Evolutionary conservation across 1,140 invertebrate species (phyloP).

Genomic region (Megalopta genalis): DNA sequence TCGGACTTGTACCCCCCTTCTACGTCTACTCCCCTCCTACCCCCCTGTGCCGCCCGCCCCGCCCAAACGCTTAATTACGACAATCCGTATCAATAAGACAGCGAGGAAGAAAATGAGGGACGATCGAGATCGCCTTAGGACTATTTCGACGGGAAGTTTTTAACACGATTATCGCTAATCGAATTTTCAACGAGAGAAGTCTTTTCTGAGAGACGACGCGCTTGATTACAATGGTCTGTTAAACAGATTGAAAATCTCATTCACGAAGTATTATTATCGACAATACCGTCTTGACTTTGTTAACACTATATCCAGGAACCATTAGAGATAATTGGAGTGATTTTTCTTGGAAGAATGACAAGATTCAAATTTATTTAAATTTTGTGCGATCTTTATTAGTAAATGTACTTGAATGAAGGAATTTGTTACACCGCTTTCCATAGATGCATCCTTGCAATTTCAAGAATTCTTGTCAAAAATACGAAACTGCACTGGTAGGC

Average conservation of each 20-base stretch:
- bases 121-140: background rate
- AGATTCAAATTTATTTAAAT: too few relatives aligned
- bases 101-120: background rate
- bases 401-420: too few relatives aligned
- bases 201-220: background rate
- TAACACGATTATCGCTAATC: background rate
- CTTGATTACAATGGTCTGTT: conserved; percentile 9
- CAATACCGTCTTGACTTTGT: too few relatives aligned
- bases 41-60: background rate
- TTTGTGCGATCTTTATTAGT: too few relatives aligned
- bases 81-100: conserved; percentile 9
- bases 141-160: background rate
- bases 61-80: background rate
- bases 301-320: too few relatives aligned
- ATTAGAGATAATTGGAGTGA: too few relatives aligned
- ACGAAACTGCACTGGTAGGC: too few relatives aligned
- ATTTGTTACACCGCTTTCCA: too few relatives aligned
- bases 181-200: background rate
- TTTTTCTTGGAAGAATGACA: too few relatives aligned
- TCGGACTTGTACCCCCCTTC: background rate
- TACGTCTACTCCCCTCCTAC: too few relatives aligned
- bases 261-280: background rate
- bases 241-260: background rate
- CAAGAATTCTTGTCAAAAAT: too few relatives aligned
- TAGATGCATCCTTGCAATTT: too few relatives aligned